Conservation (phyloP, 2,113 vertebrate species). For the Genyomyrus donnyi region DNA sequence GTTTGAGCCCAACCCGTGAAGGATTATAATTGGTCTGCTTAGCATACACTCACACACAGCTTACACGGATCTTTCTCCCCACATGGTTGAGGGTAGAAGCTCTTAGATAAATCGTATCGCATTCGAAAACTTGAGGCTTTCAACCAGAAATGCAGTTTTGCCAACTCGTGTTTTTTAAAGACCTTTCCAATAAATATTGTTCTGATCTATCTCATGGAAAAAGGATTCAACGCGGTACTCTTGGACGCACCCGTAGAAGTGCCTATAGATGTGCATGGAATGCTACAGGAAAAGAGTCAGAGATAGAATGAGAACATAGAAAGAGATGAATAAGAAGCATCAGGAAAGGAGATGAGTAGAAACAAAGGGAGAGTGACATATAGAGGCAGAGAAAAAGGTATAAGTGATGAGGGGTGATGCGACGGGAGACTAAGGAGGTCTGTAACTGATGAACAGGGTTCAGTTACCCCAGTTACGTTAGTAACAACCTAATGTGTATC, state of each 20-base stretch:
- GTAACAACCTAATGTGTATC: constrained; percentile 47
- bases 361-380: not conserved
- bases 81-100: not conserved
- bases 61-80: not conserved
- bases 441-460: constrained; percentile 68
- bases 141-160: not conserved
- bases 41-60: not conserved
- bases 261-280: not conserved
- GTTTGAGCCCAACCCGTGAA: not conserved
- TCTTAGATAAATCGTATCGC: not conserved
- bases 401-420: not conserved
- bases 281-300: not conserved
- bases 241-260: not conserved
- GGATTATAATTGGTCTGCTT: not conserved
- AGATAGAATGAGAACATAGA: not conserved
- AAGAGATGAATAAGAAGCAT: not conserved
- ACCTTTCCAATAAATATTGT: not conserved
- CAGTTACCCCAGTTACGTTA: constrained; percentile 67
- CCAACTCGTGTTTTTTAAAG: not conserved
- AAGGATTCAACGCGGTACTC: not conserved
- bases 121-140: not conserved
- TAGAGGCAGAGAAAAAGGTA: not conserved
- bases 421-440: constrained; percentile 29
- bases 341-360: constrained; percentile 8
- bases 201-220: not conserved